Evolutionary conservation across 2,113 vertebrate genomes (phyloP), one percentile per base, ranked within the genome.

Genomic region (Lampris megalopsis): DNA sequence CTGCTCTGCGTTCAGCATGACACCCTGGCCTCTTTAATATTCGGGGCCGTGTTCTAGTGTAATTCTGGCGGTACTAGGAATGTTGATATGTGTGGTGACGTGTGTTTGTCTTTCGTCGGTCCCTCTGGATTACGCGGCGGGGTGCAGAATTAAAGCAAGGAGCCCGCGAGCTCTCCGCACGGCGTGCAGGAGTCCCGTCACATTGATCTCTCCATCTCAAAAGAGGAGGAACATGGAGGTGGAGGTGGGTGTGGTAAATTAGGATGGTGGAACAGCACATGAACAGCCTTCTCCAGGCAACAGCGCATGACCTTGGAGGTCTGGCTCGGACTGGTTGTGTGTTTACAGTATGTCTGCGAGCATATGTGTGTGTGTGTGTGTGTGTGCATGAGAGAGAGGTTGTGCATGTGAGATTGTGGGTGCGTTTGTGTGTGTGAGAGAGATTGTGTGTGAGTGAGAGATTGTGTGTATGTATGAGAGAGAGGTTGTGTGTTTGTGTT

Each of bases 191-290:
- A n/a, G 62, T 47, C 86, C 85, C 0, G 62, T 82, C 84, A 88
- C 13, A 88, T 67, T 83, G 85, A 86, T 86, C 82, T 75, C 79
- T 85, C 84, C 75, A 86, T 86, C 70, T 73, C 63, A 61, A 9
- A 59, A 37, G 40, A 35, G 13, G 73, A 77, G 54, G 79, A 74
- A 77, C 63, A 63, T 42, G 57, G 71, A 85, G 72, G 83, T 11
- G 61, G 63, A 86, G 86, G 68, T 65, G 5, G 77, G 81, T 77
- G 71, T 80, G 83, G 80, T 47, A 62, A 86, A 87, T 82, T 40
- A 58, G n/a, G 8, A 48, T 24, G 24, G 24, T 24, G 24, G 24
- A 24, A 24, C 24, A 24, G 24, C 24, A 24, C 24, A 24, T 24
- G 24, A 24, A 24, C 24, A 24, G 24, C 24, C 24, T 24, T 24